Base-by-base conservation (phyloP, 2,888 invertebrate genomes). In the Sarcophaga variegata region DNA sequence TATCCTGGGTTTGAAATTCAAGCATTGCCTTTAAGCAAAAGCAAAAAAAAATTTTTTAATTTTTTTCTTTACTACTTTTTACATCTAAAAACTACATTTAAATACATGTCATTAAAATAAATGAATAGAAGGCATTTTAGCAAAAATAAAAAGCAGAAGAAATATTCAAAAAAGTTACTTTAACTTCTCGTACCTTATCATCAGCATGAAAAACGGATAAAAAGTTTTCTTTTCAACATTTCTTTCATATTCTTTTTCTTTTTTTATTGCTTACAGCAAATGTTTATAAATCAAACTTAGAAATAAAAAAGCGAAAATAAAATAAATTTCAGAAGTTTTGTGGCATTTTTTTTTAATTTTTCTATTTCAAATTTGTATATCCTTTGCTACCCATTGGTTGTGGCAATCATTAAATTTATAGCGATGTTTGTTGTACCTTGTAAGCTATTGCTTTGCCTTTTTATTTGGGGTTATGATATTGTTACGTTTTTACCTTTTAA, bases 51-150 rank as follows among this genome's bases (percentile, higher is more conserved):
- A 0, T n/a, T 59, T 54, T 37, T 49, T 81, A 45, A 0, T 47
- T 37, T 64, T 25, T 67, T 17, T 49, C 66, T 20, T 20, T 20
- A 4, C 59, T 54, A 20, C 20, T 20, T 20, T 79, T 80, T 74
- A 27, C 49, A 49, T 62, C 62, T n/a, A 72, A 37, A n/a, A 78
- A 54, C n/a, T 22, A 54, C 12, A 10, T 54, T 72, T 76, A 62
- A 49, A 67, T 83, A 37, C 71, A 74, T 62, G 83, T 63, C 82
- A 83, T 76, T 79, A 62, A 75, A 80, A 62, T 63, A 64, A 76
- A 80, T 69, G 27, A 59, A 45, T 72, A 45, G 11, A 49, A 49
- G 0, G 49, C 2, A 49, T 37, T 69, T 64, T 22, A 69, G 25
- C 67, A 80, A 20, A 66, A 77, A 62, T 59, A 64, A 67, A 69